phyloP scores from a whole-genome alignment of 2,797 vertebrate species.

The Thamnophis elegans region DNA sequence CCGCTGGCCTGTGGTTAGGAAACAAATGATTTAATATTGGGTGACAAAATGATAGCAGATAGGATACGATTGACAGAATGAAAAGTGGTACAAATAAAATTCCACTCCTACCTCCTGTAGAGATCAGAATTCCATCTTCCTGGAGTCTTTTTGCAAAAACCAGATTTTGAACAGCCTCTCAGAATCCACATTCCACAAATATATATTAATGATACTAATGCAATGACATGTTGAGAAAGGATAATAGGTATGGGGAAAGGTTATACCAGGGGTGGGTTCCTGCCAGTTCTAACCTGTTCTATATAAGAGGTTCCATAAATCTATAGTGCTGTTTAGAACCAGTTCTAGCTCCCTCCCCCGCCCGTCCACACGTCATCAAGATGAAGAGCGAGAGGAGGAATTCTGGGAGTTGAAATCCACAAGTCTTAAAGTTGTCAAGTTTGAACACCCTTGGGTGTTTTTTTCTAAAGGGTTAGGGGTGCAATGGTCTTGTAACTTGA shows the following conservation, averaged over 20 bases:
- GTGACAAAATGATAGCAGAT: constrained; percentile 25
- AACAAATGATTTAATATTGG: constrained; percentile 38
- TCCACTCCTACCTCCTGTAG: constrained; percentile 48
- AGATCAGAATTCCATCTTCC: constrained; percentile 52
- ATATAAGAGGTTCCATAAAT: too few species aligned
- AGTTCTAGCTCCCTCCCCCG: too few species aligned
- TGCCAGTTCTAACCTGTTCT: too few species aligned
- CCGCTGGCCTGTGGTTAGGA: not conserved
- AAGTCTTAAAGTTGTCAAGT: too few species aligned
- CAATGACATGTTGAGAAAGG: constrained; percentile 53
- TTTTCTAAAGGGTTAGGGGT: too few species aligned
- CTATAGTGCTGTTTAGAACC: too few species aligned
- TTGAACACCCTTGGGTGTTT: too few species aligned
- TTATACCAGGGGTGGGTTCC: not conserved
- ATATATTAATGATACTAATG: constrained; percentile 67
- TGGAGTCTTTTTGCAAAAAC: constrained; percentile 35
- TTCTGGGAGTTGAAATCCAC: too few species aligned
- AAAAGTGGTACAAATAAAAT: constrained; percentile 46
- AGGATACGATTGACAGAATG: constrained; percentile 21
- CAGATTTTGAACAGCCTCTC: constrained; percentile 44
- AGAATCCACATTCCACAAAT: constrained; percentile 58
- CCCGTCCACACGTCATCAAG: too few species aligned
- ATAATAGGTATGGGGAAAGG: constrained; percentile 35
- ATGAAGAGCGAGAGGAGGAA: too few species aligned
- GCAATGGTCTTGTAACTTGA: too few species aligned